Evolutionary conservation across 2,113 vertebrate genomes (phyloP).

Genomic region (Uropsilus gracilis): DNA sequence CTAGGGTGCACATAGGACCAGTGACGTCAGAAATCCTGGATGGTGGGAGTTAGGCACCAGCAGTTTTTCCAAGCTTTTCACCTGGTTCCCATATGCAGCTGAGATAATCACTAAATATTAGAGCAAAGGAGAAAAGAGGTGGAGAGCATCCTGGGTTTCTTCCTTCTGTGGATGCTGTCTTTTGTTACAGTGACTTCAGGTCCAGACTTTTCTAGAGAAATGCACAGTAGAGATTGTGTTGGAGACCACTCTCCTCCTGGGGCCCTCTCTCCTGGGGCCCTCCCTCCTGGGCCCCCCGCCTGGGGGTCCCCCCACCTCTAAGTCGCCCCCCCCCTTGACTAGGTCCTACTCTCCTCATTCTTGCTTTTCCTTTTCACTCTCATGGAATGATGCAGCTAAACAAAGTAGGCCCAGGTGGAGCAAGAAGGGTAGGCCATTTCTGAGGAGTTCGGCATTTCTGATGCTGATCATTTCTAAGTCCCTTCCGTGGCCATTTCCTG

Average conservation of each 20-base stretch:
- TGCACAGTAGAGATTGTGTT: too few species aligned
- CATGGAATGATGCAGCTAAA: neutral
- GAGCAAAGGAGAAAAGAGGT: neutral
- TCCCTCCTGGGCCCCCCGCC: too few species aligned
- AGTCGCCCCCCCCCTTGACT: fast-evolving
- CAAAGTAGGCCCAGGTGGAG: neutral
- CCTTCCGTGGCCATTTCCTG: neutral
- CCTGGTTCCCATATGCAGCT: neutral
- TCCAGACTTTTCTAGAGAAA: neutral
- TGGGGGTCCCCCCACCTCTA: too few species aligned
- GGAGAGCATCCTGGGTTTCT: neutral
- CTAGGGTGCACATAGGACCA: neutral
- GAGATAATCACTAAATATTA: neutral
- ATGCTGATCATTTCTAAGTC: neutral
- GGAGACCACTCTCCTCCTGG: neutral
- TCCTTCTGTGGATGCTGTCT: neutral
- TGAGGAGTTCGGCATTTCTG: neutral
- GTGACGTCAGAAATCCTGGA: neutral
- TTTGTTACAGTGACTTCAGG: neutral
- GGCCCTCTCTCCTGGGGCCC: too few species aligned
- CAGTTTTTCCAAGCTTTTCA: neutral
- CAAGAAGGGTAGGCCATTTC: neutral
- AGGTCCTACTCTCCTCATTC: fast-evolving
- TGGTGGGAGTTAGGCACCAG: neutral
- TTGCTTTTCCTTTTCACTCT: neutral